A percentile compares a stretch with the other conserved stretches of the same genome.
Conservation (phyloP, 2,888 invertebrate genomes). For the Omphaloscelis lunosa region DNA sequence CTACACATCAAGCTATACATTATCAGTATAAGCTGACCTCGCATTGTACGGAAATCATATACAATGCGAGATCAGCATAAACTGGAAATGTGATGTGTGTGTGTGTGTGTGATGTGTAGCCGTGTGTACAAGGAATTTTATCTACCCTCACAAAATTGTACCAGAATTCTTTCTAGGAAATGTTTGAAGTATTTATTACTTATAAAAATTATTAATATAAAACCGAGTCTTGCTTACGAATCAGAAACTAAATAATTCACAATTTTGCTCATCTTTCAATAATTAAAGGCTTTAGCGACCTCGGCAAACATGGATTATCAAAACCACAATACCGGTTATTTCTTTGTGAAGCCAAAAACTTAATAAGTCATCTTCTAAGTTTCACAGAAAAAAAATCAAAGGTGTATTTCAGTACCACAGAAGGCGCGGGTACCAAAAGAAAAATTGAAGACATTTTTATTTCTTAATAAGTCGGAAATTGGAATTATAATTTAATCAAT, state of each 20-base stretch:
- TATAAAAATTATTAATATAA: not conserved
- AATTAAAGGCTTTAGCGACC: slow-evolving; percentile 27
- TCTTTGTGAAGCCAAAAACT: slow-evolving; percentile 52
- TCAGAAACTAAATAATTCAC: slow-evolving; percentile 4
- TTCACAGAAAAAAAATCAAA: slow-evolving; percentile 30
- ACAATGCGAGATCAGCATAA: no score
- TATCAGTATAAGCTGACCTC: no score
- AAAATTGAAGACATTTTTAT: slow-evolving; percentile 52
- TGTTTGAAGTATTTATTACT: not conserved
- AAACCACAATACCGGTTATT: slow-evolving; percentile 36
- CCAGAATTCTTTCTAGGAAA: not conserved
- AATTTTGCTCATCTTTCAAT: slow-evolving; percentile 20
- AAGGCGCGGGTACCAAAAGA: slow-evolving; percentile 24
- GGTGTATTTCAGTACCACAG: slow-evolving; percentile 34
- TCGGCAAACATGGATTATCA: slow-evolving; percentile 50
- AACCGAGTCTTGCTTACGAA: not conserved
- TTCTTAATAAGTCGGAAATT: slow-evolving; percentile 53
- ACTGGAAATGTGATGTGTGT: no score
- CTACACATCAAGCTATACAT: no score
- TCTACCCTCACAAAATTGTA: not conserved
- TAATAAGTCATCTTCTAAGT: slow-evolving; percentile 59
- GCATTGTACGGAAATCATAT: no score
- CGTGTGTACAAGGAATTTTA: not conserved
- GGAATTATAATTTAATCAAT: slow-evolving; percentile 65
- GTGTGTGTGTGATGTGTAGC: no score